Evolutionary conservation across 2,797 vertebrate genomes (phyloP), one percentile per base, ranked within the genome.

Genomic region (Brachyalestes nurse): DNA sequence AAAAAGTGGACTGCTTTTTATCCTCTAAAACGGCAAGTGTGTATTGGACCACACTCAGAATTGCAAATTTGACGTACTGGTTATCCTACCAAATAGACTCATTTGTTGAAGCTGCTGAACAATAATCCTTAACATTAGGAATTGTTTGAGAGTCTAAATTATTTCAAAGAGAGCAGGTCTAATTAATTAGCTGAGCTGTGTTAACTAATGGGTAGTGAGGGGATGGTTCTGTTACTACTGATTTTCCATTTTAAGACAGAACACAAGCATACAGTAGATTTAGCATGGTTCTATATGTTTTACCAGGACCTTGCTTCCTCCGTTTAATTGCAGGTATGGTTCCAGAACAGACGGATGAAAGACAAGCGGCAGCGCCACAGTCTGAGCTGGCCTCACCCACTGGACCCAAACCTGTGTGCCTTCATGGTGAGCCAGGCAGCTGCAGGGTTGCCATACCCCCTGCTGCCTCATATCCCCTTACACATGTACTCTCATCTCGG

Each of bases 341-440:
- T 94, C 80, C 94, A 95, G 85, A 94, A 95, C 88, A 71, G 91
- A 78, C 87, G 94, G 72, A 95, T 95, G 94, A 95, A 95, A 80
- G 93, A 94, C 77, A 94, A 94, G 83, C 87, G 91, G 0, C 93
- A 94, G 85, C 90, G 91, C 73, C 90, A 90, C 83, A 83, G 89
- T 17, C 40, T 94, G 76, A 86, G 86, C n/a, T 93, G 92, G 91
- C 84, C 89, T 16, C 89, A 91, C 53, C 88, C 88, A 6, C 82
- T 93, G 23, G 88, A 89, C 76, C 91, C 91, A 67, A 87, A 80
- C 1, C 83, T 95, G 34, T 92, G 91, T 42, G 86, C 90, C 0
- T 88, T 93, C 23, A 85, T 95, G 82, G 87, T 93, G 84, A 87
- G 89, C 81, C 92, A 90, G 0, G 82, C 87, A 6, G 83, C 90